Evolutionary conservation across 2,888 invertebrate species (phyloP), one percentile per base, ranked within the genome.

Genomic region (Pheosia tremula): DNA sequence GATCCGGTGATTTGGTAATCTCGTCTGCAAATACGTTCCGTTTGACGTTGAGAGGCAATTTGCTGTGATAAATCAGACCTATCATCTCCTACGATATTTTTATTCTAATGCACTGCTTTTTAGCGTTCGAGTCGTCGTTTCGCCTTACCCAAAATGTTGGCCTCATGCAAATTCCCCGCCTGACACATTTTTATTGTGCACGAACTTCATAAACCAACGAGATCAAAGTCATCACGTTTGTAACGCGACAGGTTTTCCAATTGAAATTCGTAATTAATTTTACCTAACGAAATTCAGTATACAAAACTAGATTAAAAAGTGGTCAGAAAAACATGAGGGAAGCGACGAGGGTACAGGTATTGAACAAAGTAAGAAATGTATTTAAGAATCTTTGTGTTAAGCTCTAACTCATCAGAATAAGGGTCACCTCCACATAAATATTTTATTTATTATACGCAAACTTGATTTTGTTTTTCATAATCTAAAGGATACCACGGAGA

Each of bases 401-500:
- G 47, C 69, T 64, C 55, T 75, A 64, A 64, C 43, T 50, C 68
- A 56, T 58, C 43, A 63, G 58, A 77, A 68, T 78, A 83, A 75
- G 76, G 70, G 61, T 69, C 72, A 75, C 66, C 65, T 73, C 68
- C 64, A 68, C 41, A 67, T 71, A 66, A 68, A 65, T 64, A 68
- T 66, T 53, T 73, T 68, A 71, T 72, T 68, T 60, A 75, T 70
- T 69, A 68, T 73, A 64, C 70, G 75, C 73, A 73, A 70, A 78
- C 64, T 70, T 80, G 73, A 78, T 76, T 79, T 80, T 77, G 77
- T 81, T 82, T 83, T 82, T 72, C 79, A 82, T 82, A 85, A 86
- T 83, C 84, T 82, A 85, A 87, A 89, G 90, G 89, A 89, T 87
- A 86, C 82, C 77, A 77, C 86, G 82, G 87, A 89, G 86, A 89